Conservation (phyloP, 2,888 invertebrate species). For the Eudemis profundana region DNA sequence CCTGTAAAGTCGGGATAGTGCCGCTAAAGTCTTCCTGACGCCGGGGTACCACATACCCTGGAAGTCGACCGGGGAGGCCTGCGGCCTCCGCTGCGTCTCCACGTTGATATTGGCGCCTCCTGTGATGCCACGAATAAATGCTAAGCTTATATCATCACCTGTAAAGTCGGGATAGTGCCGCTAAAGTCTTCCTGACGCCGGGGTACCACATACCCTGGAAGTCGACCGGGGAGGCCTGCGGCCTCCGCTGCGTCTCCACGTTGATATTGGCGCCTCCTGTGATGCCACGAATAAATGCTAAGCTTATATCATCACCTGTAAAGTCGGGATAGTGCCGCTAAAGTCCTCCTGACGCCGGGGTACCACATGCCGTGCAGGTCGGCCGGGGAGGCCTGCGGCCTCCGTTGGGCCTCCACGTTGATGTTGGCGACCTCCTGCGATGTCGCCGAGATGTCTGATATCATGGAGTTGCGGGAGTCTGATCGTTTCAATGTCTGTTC, state of each 20-base stretch:
- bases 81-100: too few species aligned
- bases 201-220: slow-evolving; percentile 99
- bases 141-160: too few species aligned
- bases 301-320: too few species aligned
- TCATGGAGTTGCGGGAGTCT: slow-evolving; percentile 88
- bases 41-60: too few species aligned
- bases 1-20: too few species aligned
- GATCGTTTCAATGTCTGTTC: slow-evolving; percentile 85
- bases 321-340: slow-evolving; percentile 95
- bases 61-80: too few species aligned
- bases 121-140: too few species aligned
- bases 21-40: too few species aligned
- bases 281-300: too few species aligned
- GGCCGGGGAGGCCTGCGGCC: slow-evolving; percentile 90
- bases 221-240: slow-evolving; percentile 94
- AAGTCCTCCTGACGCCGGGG: slow-evolving; percentile 97
- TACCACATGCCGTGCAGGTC: slow-evolving; percentile 99
- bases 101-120: too few species aligned
- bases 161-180: slow-evolving; percentile 93
- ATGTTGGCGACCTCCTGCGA: slow-evolving; percentile 90
- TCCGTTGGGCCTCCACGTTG: slow-evolving; percentile 72
- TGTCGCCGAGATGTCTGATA: slow-evolving; percentile 88
- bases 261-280: slow-evolving; percentile 89
- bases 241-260: slow-evolving; percentile 68
- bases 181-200: slow-evolving; percentile 96